Evolutionary conservation across 2,888 invertebrate species (phyloP).

Genomic region (Andricus curvator): DNA sequence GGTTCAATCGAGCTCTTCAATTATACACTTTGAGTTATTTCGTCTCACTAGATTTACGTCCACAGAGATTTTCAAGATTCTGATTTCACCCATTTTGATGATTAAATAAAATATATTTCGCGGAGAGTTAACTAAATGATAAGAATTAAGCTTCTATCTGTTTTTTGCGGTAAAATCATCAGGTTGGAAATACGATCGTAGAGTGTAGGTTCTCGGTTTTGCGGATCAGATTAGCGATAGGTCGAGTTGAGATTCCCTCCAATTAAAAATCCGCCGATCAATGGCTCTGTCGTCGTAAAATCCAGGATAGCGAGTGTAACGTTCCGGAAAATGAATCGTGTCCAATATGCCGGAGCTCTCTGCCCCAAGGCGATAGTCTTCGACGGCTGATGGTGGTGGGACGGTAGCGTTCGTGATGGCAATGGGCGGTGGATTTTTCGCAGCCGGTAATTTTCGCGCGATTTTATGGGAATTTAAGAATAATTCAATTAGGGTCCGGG

Average conservation of each 20-base stretch:
- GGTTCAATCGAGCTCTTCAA: neutral
- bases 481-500: slow-evolving; percentile 78
- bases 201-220: neutral
- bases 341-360: slow-evolving; percentile 65
- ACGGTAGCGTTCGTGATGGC: slow-evolving; percentile 42
- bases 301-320: slow-evolving; percentile 66
- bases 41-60: neutral
- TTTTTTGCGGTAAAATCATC: neutral
- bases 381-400: slow-evolving; percentile 31
- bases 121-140: neutral
- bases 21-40: slow-evolving; percentile 15
- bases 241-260: slow-evolving; percentile 18
- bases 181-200: no score
- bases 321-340: slow-evolving; percentile 76
- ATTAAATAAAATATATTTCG: neutral
- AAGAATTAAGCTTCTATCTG: neutral
- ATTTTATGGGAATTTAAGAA: slow-evolving; percentile 79
- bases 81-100: no score
- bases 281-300: slow-evolving; percentile 53
- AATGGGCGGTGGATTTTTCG: slow-evolving; percentile 39
- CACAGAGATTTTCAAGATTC: neutral
- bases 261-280: slow-evolving; percentile 62
- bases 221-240: neutral
- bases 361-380: slow-evolving; percentile 54
- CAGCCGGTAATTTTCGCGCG: slow-evolving; percentile 75